A percentile compares a stretch with the other conserved stretches of the same genome.
phyloP scores from a whole-genome alignment of 1,140 invertebrate species.

The Pseudachorutes palmiensis region DNA sequence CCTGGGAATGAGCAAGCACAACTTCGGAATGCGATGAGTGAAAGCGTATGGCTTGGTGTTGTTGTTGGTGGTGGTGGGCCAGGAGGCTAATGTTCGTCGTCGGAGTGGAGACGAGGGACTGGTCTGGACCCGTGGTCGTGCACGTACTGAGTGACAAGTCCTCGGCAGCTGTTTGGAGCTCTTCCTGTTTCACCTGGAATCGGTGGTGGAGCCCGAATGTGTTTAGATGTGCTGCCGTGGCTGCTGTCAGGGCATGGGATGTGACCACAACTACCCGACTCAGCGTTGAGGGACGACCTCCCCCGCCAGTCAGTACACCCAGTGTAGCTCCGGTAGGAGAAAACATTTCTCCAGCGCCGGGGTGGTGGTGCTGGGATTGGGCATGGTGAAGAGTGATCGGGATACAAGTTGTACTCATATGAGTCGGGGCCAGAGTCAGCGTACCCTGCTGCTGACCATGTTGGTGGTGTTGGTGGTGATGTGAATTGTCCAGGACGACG shows the following conservation, averaged over 20 bases:
- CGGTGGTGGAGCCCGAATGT: conserved; percentile 25
- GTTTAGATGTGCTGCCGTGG: conserved; percentile 9
- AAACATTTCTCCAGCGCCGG: conserved; percentile 21
- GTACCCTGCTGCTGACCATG: background rate
- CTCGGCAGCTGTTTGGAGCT: conserved; percentile 35
- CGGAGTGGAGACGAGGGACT: background rate
- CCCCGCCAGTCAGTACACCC: conserved; percentile 22
- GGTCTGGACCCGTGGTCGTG: background rate
- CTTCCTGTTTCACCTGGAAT: conserved; percentile 31
- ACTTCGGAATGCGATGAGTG: conserved; percentile 7
- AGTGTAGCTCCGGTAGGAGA: conserved; percentile 12
- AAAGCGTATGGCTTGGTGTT: conserved; percentile 16
- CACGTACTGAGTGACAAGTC: conserved; percentile 28
- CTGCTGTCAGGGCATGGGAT: conserved; percentile 19
- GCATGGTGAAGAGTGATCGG: conserved; percentile 17
- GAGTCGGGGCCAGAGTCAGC: background rate
- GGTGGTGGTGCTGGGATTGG: conserved; percentile 19
- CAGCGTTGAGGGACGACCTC: conserved; percentile 16
- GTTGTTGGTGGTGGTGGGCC: conserved; percentile 15
- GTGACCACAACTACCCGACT: conserved; percentile 37
- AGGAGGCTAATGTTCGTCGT: background rate
- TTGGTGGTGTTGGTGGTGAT: conserved; percentile 3
- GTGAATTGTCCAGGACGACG: background rate
- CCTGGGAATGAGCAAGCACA: background rate
- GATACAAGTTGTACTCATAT: background rate